Evolutionary conservation across 1,140 invertebrate genomes (phyloP).

Genomic region (Phymorhynchus buccinoides): DNA sequence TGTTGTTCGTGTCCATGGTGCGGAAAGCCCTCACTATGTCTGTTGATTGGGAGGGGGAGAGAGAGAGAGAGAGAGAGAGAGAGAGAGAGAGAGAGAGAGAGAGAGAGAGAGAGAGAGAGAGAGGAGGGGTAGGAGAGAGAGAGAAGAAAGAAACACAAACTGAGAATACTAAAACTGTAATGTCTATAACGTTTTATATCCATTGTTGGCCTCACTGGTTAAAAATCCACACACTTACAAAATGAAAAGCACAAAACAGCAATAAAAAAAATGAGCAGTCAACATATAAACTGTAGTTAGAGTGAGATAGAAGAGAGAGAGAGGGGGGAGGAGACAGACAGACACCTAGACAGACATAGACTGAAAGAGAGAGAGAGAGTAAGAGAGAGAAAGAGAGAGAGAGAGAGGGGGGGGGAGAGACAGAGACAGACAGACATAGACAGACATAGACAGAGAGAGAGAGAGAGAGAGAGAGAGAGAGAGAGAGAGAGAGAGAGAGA

Average conservation of each 20-base stretch:
- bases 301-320: neutral
- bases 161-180: too few species aligned
- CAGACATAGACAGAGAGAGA: neutral
- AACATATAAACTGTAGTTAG: too few species aligned
- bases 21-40: constrained; percentile 10
- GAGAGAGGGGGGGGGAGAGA: neutral
- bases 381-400: constrained; percentile 2
- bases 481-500: neutral
- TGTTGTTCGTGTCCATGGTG: constrained; percentile 1
- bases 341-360: too few species aligned
- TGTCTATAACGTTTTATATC: too few species aligned
- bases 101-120: neutral
- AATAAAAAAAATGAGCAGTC: too few species aligned
- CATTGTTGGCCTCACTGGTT: too few species aligned
- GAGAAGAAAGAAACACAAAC: too few species aligned
- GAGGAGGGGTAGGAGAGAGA: neutral
- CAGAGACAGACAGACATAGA: neutral
- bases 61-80: neutral
- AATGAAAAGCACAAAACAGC: too few species aligned
- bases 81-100: constrained; percentile 1
- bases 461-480: constrained; percentile 11
- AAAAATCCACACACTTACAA: too few species aligned
- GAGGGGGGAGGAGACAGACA: neutral
- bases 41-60: neutral
- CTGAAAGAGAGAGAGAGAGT: neutral